phyloP scores from a whole-genome alignment of 2,113 vertebrate genomes.

The Misgurnus mizolepis region DNA sequence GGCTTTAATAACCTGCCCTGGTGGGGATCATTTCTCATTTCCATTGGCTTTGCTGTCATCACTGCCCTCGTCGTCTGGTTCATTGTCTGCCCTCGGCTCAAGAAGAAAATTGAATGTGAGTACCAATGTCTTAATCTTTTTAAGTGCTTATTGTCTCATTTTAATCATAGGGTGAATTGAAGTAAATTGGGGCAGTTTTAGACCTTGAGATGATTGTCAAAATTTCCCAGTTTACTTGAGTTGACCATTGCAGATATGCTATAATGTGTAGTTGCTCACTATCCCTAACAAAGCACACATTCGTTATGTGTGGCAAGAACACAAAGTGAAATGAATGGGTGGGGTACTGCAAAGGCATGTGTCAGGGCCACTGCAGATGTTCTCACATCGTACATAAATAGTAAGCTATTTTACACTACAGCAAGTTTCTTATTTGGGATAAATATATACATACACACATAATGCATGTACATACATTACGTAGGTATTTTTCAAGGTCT shows the following conservation, averaged over 20 bases:
- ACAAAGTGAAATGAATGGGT: background rate
- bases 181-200: background rate
- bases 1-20: conserved; percentile 89
- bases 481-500: background rate
- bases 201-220: no score
- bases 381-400: background rate
- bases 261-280: background rate
- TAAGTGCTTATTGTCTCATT: background rate
- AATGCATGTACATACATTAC: background rate
- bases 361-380: background rate
- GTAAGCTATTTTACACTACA: no score
- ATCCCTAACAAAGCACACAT: background rate
- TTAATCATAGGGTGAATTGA: background rate
- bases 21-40: conserved; percentile 90
- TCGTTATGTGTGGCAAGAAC: background rate
- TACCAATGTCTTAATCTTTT: conserved; percentile 42
- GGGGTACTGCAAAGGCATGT: no score
- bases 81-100: conserved; percentile 91
- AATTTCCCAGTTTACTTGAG: no score
- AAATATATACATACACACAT: background rate
- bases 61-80: conserved; percentile 92
- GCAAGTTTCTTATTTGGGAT: no score
- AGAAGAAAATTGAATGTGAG: conserved; percentile 97
- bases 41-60: conserved; percentile 81
- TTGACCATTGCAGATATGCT: no score